Evolutionary conservation across 37 sponge, comb jelly and placozoan genomes (phyloP), one percentile per base, ranked within the genome.

Genomic region (Haliclona indistincta): DNA sequence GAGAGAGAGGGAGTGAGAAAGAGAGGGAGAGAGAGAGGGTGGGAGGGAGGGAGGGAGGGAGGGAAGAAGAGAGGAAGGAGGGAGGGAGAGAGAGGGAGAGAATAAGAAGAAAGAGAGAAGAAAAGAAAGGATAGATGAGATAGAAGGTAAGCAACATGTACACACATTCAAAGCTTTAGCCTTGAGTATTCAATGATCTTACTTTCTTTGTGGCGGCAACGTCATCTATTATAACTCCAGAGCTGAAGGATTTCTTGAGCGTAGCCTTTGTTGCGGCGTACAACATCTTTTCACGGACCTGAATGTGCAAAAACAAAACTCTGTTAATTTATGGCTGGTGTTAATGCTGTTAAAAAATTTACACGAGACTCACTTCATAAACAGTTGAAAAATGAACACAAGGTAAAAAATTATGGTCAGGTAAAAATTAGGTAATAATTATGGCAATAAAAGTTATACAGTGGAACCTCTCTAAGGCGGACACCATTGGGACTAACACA

Each of bases 251-350:
- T 62, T 85, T 86, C 81, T 81, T 98, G 23, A 98, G 40, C n/a
- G 91, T 95, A 19, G 95, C 90, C 68, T 93, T 87, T 3, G 99
- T 94, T 25, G 99, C 93, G 25, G 99, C 87, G 65, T 98, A 98
- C 74, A 95, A 43, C 99, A 98, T 98, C 81, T 95, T 98, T 37
- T 90, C 69, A 37, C 83, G 35, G 15, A 93, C 95, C 95, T 94
- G 53, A 28, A 70, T 5, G 28, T 1, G 8, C 15, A 10, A n/a
- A n/a, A n/a, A n/a, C n/a, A n/a, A n/a, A n/a, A n/a, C n/a, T n/a
- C n/a, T n/a, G n/a, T n/a, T n/a, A n/a, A n/a, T n/a, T n/a, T n/a
- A n/a, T n/a, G n/a, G n/a, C n/a, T n/a, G n/a, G n/a, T n/a, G n/a
- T n/a, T n/a, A n/a, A n/a, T n/a, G n/a, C n/a, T n/a, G n/a, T n/a